phyloP scores from a whole-genome alignment of 1,140 invertebrate genomes.

The Microplitis mediator region DNA sequence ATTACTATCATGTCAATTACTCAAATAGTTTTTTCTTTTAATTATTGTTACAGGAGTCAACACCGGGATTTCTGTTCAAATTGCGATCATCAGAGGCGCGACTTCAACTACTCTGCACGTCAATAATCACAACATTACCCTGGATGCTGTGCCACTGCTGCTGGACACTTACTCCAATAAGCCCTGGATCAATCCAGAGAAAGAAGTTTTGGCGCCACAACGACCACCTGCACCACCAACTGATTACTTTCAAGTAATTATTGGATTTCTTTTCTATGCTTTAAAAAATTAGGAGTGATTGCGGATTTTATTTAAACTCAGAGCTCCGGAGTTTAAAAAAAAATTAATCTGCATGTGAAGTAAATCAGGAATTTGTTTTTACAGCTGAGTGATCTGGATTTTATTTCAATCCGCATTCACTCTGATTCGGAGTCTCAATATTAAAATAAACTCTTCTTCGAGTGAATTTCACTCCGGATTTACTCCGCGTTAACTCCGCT shows the following conservation, averaged over 20 bases:
- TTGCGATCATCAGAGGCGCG: constrained; percentile 77
- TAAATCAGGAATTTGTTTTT: too few relatives aligned
- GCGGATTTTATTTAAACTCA: too few relatives aligned
- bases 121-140: constrained; percentile 76
- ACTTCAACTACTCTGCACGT: constrained; percentile 81
- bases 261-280: neutral
- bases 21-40: constrained; percentile 15
- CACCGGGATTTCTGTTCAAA: constrained; percentile 81
- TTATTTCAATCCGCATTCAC: too few relatives aligned
- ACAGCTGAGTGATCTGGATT: too few relatives aligned
- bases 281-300: too few relatives aligned
- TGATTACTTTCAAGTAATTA: constrained; percentile 76
- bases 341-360: too few relatives aligned
- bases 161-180: constrained; percentile 79
- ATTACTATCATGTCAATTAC: constrained; percentile 15
- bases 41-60: constrained; percentile 66
- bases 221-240: constrained; percentile 81
- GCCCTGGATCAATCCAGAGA: constrained; percentile 83
- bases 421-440: too few relatives aligned
- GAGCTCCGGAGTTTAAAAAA: too few relatives aligned
- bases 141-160: constrained; percentile 72
- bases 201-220: constrained; percentile 84
- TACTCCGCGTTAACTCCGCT: too few relatives aligned
- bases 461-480: too few relatives aligned
- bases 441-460: too few relatives aligned